Conservation (phyloP, 2,888 invertebrate genomes). For the Leptinotarsa juncta region DNA sequence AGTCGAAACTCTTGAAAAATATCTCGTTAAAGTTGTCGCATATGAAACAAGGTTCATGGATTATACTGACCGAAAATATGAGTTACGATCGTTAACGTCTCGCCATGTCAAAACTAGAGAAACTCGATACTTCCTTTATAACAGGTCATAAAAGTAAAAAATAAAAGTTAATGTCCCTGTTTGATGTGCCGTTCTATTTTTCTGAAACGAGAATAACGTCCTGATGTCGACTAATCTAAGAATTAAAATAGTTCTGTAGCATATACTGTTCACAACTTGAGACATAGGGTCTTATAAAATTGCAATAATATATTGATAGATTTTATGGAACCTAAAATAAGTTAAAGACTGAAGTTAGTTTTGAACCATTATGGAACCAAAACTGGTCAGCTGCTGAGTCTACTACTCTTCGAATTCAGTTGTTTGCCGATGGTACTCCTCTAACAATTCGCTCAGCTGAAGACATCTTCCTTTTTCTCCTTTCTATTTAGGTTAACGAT, state of each 20-base stretch:
- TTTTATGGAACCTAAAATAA: too few species aligned
- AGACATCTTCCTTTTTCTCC: too few species aligned
- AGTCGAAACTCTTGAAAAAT: constrained; percentile 33
- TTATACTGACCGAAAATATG: constrained; percentile 61
- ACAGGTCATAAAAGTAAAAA: constrained; percentile 52
- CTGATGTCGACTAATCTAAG: not conserved
- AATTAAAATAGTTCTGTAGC: not conserved
- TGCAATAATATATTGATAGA: too few species aligned
- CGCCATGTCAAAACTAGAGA: constrained; percentile 50
- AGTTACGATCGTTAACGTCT: constrained; percentile 59
- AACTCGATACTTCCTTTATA: constrained; percentile 49
- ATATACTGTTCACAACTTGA: not conserved
- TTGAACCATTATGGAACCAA: too few species aligned
- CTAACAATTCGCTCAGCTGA: too few species aligned
- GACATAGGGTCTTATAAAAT: too few species aligned
- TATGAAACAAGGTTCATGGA: constrained; percentile 58
- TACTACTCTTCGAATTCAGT: too few species aligned
- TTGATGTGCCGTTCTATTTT: constrained; percentile 23
- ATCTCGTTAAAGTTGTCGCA: constrained; percentile 60
- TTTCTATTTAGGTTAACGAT: too few species aligned
- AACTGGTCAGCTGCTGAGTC: too few species aligned
- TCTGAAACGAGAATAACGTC: not conserved
- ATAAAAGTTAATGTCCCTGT: constrained; percentile 44
- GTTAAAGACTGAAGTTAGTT: too few species aligned
- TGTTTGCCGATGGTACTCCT: too few species aligned